phyloP scores from a whole-genome alignment of 1,140 invertebrate genomes.

The Xylocopa sonorina region DNA sequence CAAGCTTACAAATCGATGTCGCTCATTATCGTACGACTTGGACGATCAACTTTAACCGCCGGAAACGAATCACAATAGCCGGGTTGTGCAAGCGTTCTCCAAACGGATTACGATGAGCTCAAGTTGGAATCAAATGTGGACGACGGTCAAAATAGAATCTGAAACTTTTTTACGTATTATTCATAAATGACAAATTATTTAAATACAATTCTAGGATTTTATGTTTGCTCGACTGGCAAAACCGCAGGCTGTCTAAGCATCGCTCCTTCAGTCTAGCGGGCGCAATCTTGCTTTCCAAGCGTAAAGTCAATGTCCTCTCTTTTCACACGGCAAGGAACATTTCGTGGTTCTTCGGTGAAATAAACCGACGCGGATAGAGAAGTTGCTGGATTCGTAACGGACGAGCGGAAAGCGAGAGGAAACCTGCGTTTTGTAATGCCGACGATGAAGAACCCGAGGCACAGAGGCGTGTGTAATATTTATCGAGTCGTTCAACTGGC shows the following conservation, averaged over 20 bases:
- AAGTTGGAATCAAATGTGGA: neutral
- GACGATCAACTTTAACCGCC: conserved; percentile 24
- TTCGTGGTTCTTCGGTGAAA: neutral
- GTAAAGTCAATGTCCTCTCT: conserved; percentile 33
- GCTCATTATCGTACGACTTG: conserved; percentile 23
- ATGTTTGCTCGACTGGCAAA: conserved; percentile 1
- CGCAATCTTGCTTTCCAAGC: conserved; percentile 30
- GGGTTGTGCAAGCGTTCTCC: neutral
- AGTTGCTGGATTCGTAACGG: neutral
- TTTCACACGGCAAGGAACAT: conserved; percentile 22
- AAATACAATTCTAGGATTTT: neutral
- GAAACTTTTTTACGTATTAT: neutral
- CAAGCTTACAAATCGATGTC: neutral
- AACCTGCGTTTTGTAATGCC: neutral
- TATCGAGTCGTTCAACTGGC: neutral
- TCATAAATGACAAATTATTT: neutral
- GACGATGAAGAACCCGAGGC: neutral
- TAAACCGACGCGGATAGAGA: neutral
- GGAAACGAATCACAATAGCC: conserved; percentile 25
- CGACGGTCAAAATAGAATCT: no score
- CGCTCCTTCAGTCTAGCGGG: neutral
- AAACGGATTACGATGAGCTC: neutral
- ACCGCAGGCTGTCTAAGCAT: neutral
- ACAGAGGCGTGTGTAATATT: conserved; percentile 5
- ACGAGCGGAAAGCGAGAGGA: neutral